Evolutionary conservation across 2,888 invertebrate genomes (phyloP).

Genomic region (Diarsia dahlii): DNA sequence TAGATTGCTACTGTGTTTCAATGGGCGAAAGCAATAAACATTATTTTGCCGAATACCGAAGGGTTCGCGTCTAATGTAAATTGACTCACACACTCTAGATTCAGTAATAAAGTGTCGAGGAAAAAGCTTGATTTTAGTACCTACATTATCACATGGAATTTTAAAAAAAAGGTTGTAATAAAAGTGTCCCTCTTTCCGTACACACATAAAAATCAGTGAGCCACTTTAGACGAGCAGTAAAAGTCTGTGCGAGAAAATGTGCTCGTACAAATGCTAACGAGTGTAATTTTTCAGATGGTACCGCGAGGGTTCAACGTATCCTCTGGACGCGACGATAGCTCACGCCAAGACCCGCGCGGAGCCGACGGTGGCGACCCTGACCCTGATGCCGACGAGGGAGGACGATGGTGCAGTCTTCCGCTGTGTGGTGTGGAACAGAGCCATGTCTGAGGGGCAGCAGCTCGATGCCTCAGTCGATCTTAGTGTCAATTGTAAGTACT

Average conservation of each 20-base stretch:
- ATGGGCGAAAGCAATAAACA: constrained; percentile 49
- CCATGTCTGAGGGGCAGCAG: constrained; percentile 95
- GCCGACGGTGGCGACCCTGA: constrained; percentile 94
- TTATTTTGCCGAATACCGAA: constrained; percentile 48
- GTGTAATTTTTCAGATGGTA: constrained; percentile 92
- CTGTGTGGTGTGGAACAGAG: constrained; percentile 97
- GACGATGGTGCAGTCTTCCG: constrained; percentile 96
- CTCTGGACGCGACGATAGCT: constrained; percentile 93
- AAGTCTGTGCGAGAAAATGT: constrained; percentile 7
- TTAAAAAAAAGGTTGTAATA: background rate
- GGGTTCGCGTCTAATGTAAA: constrained; percentile 36
- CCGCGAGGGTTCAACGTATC: constrained; percentile 94
- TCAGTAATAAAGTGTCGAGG: constrained; percentile 13
- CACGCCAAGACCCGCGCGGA: constrained; percentile 94
- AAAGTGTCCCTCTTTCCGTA: background rate
- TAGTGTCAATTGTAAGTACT: constrained; percentile 96
- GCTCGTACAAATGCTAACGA: constrained; percentile 29
- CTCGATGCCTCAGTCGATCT: constrained; percentile 95
- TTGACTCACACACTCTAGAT: constrained; percentile 37
- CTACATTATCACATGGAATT: constrained; percentile 1
- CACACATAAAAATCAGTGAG: constrained; percentile 1
- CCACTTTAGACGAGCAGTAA: constrained; percentile 9
- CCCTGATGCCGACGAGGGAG: constrained; percentile 94
- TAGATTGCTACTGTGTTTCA: constrained; percentile 50
- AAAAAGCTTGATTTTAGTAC: constrained; percentile 4